Evolutionary conservation across 1,140 invertebrate species (phyloP).

Genomic region (Cydia splendana): DNA sequence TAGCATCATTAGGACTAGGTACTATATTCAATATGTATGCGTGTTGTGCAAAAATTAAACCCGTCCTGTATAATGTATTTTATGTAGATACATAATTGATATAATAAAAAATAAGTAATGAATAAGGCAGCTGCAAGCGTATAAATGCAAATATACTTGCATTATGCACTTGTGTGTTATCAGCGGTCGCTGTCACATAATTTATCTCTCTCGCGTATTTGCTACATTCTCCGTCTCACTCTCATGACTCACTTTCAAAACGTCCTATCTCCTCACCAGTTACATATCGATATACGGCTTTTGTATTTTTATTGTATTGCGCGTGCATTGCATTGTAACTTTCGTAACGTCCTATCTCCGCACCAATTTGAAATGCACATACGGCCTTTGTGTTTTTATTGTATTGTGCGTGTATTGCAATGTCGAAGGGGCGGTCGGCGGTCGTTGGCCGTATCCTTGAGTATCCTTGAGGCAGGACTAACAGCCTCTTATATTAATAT

Average conservation of each 20-base stretch:
- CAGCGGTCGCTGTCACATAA: not conserved
- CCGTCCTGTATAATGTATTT: too few relatives aligned
- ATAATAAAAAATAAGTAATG: not conserved
- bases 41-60: too few relatives aligned
- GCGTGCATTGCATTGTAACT: constrained; percentile 44
- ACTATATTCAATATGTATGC: too few relatives aligned
- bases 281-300: not conserved
- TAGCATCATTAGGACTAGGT: too few relatives aligned
- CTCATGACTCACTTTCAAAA: constrained; percentile 33
- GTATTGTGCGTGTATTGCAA: constrained; percentile 43
- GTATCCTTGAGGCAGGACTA: constrained; percentile 75
- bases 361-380: not conserved
- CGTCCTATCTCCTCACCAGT: constrained; percentile 15
- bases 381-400: not conserved
- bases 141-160: not conserved
- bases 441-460: constrained; percentile 72
- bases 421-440: constrained; percentile 42
- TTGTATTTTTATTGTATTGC: not conserved
- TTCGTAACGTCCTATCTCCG: not conserved
- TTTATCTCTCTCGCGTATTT: not conserved
- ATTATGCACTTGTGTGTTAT: not conserved
- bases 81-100: too few relatives aligned
- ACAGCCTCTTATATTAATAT: constrained; percentile 62
- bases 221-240: constrained; percentile 2
- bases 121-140: not conserved